Evolutionary conservation across 2,888 invertebrate genomes (phyloP).

Genomic region (Pandemis cinnamomeana): DNA sequence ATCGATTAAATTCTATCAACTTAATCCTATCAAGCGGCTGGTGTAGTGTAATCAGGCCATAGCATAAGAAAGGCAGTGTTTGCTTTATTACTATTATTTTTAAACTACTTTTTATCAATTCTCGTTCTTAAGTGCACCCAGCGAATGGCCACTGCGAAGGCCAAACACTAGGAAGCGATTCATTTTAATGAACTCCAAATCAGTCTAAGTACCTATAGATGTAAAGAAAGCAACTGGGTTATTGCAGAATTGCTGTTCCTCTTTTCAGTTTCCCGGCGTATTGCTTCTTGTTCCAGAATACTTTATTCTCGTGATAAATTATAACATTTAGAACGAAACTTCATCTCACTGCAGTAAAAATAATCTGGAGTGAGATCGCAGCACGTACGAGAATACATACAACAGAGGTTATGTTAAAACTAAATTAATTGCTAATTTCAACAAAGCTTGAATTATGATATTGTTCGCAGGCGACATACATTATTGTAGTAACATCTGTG

Average conservation of each 20-base stretch:
- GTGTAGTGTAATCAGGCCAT: neutral
- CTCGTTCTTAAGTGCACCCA: neutral
- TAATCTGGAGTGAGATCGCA: no score
- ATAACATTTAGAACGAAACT: neutral
- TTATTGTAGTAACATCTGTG: no score
- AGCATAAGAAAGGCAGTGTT: neutral
- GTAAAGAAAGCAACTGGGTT: conserved; percentile 1
- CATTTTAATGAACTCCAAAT: conserved; percentile 14
- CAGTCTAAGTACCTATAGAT: neutral
- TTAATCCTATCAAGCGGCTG: neutral
- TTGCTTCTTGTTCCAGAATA: neutral
- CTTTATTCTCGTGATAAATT: neutral
- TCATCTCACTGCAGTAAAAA: neutral
- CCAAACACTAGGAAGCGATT: conserved; percentile 10
- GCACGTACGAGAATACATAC: no score
- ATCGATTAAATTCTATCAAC: neutral
- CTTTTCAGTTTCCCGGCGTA: neutral
- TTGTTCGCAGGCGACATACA: no score
- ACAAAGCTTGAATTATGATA: no score
- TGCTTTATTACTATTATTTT: neutral
- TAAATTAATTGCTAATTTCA: no score
- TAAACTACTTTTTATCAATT: neutral
- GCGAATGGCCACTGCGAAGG: conserved; percentile 18
- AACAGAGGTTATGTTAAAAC: no score
- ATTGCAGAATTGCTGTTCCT: neutral